phyloP scores from a whole-genome alignment of 2,113 vertebrate species.

The Rhineura floridana region DNA sequence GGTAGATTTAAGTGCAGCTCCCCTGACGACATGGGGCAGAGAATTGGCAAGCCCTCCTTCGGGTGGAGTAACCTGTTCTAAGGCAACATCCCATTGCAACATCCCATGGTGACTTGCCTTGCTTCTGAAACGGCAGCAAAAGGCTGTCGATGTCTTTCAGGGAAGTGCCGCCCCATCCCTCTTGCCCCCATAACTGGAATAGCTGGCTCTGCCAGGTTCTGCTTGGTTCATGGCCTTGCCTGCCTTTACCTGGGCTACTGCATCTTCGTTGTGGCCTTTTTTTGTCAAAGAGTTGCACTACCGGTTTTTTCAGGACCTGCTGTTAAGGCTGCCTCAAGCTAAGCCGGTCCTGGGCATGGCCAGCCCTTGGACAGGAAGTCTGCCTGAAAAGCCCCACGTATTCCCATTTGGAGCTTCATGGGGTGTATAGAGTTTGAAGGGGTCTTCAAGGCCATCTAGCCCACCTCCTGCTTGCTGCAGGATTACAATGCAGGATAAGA shows the following conservation, averaged over 20 bases:
- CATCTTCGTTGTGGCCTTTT: rapidly evolving
- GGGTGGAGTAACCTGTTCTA: constrained; percentile 67
- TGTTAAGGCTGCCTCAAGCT: not conserved
- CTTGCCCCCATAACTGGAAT: not conserved
- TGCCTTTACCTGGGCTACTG: rapidly evolving
- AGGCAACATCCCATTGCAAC: constrained; percentile 68
- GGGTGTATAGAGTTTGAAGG: not conserved
- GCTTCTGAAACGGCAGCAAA: not conserved
- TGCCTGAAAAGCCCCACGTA: no score
- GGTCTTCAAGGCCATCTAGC: no score
- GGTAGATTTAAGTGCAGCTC: constrained; percentile 53
- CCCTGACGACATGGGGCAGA: constrained; percentile 64
- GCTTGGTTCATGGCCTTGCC: rapidly evolving
- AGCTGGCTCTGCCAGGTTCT: not conserved
- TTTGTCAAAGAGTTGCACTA: rapidly evolving
- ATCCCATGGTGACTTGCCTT: not conserved
- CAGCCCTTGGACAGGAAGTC: not conserved
- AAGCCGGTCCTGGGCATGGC: not conserved
- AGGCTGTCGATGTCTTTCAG: rapidly evolving
- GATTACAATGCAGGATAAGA: no score
- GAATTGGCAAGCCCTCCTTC: constrained; percentile 65
- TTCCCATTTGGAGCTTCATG: no score
- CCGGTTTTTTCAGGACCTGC: not conserved
- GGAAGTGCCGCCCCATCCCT: rapidly evolving
- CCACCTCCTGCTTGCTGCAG: no score